Evolutionary conservation across 2,113 vertebrate genomes (phyloP).

Genomic region (Puma concolor): DNA sequence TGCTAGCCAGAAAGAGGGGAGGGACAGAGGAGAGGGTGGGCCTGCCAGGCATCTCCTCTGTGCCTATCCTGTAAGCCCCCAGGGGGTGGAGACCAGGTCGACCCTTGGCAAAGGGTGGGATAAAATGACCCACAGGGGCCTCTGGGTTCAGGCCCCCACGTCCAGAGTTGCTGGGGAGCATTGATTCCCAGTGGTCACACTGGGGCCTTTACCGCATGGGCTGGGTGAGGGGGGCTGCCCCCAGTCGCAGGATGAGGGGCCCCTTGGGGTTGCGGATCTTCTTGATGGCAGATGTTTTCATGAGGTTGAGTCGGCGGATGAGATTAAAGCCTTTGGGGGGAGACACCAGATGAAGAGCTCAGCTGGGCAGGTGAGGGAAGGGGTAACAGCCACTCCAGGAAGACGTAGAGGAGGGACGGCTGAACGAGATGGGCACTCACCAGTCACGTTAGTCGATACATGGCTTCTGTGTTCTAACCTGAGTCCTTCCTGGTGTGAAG

Average conservation of each 20-base stretch:
- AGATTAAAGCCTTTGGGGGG: constrained; percentile 93
- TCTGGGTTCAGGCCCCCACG: neutral
- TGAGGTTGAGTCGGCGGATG: constrained; percentile 91
- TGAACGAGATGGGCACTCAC: constrained; percentile 64
- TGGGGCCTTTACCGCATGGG: constrained; percentile 89
- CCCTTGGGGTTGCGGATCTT: constrained; percentile 93
- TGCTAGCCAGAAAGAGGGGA: neutral
- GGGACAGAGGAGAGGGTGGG: neutral
- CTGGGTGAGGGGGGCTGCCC: constrained; percentile 88
- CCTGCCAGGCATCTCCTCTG: neutral
- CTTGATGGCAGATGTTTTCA: constrained; percentile 93
- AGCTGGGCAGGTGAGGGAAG: constrained; percentile 52
- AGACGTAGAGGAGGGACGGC: neutral
- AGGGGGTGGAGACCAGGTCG: neutral
- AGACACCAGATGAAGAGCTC: neutral
- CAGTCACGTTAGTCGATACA: constrained; percentile 83
- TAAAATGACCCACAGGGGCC: neutral
- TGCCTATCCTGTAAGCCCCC: neutral
- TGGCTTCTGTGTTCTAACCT: constrained; percentile 71
- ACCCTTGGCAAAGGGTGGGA: neutral
- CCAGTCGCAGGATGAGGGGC: constrained; percentile 91
- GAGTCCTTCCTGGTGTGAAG: constrained; percentile 84
- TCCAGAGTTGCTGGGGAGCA: neutral
- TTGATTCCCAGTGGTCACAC: neutral
- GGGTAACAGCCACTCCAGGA: neutral